These are phyloP conservation scores for Bergia sp. DNA, from an alignment of 92 coral and sea anemone species.

Conservation along the genomic window DNA sequence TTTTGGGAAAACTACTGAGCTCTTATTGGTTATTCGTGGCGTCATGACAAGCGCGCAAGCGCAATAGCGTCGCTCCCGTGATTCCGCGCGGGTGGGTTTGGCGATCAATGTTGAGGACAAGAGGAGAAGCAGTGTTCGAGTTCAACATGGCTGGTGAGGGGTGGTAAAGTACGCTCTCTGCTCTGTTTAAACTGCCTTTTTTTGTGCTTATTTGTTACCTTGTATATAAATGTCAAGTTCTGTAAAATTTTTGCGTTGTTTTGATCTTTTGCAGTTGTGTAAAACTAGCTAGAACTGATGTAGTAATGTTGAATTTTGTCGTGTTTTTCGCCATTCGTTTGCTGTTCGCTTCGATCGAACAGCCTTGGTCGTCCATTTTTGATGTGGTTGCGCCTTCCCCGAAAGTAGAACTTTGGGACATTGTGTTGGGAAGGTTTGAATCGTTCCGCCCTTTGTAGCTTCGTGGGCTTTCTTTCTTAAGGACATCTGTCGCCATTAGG, in stretches of 20 bases:
- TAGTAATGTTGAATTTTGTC: conserved; percentile 37
- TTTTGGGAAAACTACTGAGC: conserved; percentile 41
- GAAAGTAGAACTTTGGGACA: conserved; percentile 10
- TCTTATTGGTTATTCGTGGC: conserved; percentile 30
- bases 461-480: conserved; percentile 17
- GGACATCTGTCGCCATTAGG: conserved; percentile 36
- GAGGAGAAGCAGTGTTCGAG: conserved; percentile 41
- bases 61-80: conserved; percentile 45
- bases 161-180: conserved; percentile 48
- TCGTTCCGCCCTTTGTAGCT: conserved; percentile 33
- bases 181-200: conserved; percentile 26
- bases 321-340: conserved; percentile 33
- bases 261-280: conserved; percentile 27
- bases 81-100: conserved; percentile 49
- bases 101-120: conserved; percentile 48
- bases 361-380: conserved; percentile 43
- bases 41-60: conserved; percentile 14
- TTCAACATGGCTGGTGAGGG: conserved; percentile 48
- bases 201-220: conserved; percentile 33
- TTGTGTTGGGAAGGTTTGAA: conserved; percentile 9
- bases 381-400: conserved; percentile 35
- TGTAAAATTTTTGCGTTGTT: conserved; percentile 39
- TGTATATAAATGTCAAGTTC: conserved; percentile 32
- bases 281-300: conserved; percentile 28
- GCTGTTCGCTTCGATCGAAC: conserved; percentile 15